Evolutionary conservation across 2,888 invertebrate genomes (phyloP).

Genomic region (Euzophera pinguis): DNA sequence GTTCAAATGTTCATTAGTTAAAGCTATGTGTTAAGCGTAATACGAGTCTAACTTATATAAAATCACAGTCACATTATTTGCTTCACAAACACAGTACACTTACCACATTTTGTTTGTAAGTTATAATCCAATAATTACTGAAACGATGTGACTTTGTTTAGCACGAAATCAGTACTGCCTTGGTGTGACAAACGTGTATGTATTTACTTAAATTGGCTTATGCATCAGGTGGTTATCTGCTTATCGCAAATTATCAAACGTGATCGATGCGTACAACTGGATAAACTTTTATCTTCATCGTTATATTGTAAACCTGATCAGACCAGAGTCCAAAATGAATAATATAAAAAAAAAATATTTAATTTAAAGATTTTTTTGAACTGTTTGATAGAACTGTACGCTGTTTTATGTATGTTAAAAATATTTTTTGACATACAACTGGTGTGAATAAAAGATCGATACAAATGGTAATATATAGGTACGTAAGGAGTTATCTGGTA

Average conservation of each 20-base stretch:
- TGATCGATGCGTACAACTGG: slow-evolving; percentile 9
- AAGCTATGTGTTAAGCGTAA: no score
- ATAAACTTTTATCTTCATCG: neutral
- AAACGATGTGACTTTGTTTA: slow-evolving; percentile 18
- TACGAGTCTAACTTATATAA: no score
- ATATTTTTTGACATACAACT: no score
- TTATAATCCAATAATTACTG: slow-evolving; percentile 21
- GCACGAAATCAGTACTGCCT: slow-evolving; percentile 8
- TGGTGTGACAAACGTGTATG: neutral
- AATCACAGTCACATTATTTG: neutral
- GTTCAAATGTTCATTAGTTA: no score
- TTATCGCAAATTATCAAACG: slow-evolving; percentile 7
- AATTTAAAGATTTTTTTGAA: no score
- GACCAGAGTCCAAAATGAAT: no score
- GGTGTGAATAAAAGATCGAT: no score
- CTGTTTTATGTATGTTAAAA: no score
- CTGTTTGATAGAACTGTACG: no score
- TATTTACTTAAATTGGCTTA: slow-evolving; percentile 14
- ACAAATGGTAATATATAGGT: no score
- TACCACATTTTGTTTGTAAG: slow-evolving; percentile 37
- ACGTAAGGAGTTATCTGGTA: no score
- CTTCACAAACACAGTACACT: slow-evolving; percentile 19
- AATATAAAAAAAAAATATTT: no score
- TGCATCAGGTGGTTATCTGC: neutral
- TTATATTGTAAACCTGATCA: neutral